Evolutionary conservation across 2,113 vertebrate genomes (phyloP), one percentile per base, ranked within the genome.

Genomic region (Hepsetus odoe): DNA sequence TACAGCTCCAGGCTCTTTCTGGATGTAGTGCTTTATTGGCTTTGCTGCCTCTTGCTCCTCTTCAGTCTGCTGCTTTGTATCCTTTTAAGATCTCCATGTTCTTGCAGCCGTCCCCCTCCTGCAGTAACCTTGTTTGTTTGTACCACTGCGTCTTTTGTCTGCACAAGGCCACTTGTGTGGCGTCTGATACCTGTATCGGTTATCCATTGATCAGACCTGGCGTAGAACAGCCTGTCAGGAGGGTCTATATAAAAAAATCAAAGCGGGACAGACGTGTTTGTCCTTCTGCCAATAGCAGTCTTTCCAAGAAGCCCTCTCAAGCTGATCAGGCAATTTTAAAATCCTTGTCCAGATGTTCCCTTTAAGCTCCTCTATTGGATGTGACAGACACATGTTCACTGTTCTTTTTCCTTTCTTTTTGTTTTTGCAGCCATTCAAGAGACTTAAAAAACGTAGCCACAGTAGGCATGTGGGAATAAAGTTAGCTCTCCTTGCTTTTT

Each of bases 201-300:
- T 92, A 92, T 90, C 91, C 90, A 94, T 95, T 93, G 94, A 93
- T 92, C 91, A 89, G 88, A 79, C 87, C 89, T 90, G 81, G 87
- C 79, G 83, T 87, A 82, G 82, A 89, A 88, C 88, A 87, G 89
- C 86, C 90, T 91, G 92, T 92, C 92, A 90, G 90, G 89, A 91
- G 90, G 91, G 88, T 91, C 90, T 90, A 85, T 73, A 67, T 70
- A 86, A 90, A 89, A 80, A 90, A 93, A 92, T 93, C 90, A 90
- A 93, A 93, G 89, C 87, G 86, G 90, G 88, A 92, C 86, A 89
- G 90, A 86, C 84, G 77, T 83, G 88, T 86, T 88, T 87, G 84
- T 85, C 86, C 87, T 85, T 71, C 77, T 84, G 89, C 91, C 92
- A 85, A 93, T 93, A 91, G 84, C 85, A 86, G 83, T 82, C 85